Evolutionary conservation across 2,113 vertebrate genomes (phyloP).

Genomic region (Crotalus helleri): DNA sequence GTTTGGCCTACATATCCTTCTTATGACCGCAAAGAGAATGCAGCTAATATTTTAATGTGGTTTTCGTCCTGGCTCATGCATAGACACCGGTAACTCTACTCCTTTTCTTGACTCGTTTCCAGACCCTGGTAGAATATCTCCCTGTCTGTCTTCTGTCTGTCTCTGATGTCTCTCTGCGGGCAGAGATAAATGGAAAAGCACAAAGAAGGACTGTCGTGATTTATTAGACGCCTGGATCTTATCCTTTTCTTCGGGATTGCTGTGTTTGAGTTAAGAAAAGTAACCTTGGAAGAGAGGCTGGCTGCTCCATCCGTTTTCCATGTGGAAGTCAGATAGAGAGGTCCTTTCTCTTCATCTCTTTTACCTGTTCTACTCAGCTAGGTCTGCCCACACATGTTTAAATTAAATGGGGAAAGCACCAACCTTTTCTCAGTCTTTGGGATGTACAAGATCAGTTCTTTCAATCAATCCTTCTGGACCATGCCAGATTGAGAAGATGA

Average conservation of each 20-base stretch:
- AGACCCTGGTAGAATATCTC: neutral
- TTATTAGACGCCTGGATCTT: constrained; percentile 18
- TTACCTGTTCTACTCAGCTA: neutral
- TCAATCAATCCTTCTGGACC: neutral
- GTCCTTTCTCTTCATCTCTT: constrained; percentile 2
- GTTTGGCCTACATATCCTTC: neutral
- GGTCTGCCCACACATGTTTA: neutral
- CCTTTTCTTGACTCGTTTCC: neutral
- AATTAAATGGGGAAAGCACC: neutral
- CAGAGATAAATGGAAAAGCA: neutral
- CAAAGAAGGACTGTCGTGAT: neutral
- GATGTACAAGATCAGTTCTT: neutral
- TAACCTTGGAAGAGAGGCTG: neutral
- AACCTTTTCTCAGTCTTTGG: neutral
- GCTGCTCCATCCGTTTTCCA: neutral
- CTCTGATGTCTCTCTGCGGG: neutral
- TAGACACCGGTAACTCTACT: neutral
- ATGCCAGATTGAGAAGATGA: neutral
- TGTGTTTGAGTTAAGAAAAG: neutral
- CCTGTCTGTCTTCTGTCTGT: neutral
- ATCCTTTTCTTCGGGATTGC: constrained; percentile 2
- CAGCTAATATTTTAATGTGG: neutral
- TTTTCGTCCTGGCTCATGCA: neutral
- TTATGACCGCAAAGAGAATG: neutral
- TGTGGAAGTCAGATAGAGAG: neutral